phyloP scores from a whole-genome alignment of 1,140 invertebrate species.

The Psix sp. region DNA sequence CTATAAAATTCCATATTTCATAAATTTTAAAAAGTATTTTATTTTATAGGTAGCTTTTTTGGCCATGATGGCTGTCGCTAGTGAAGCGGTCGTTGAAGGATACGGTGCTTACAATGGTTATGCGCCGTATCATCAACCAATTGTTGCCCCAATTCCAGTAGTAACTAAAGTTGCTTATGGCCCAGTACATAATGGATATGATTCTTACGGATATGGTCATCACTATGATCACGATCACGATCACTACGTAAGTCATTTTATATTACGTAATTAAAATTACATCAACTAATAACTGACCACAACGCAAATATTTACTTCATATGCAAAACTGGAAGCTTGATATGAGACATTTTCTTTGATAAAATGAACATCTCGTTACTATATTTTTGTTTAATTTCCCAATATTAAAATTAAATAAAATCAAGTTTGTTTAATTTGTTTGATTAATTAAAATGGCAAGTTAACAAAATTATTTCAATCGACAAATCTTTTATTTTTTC shows the following conservation, averaged over 20 bases:
- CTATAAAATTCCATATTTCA: neutral
- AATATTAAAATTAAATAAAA: too few relatives aligned
- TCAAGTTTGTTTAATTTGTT: too few relatives aligned
- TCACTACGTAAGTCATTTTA: conserved; percentile 55
- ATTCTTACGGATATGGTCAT: conserved; percentile 29
- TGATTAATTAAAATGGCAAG: too few relatives aligned
- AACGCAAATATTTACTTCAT: conserved; percentile 6
- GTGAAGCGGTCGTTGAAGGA: conserved; percentile 57
- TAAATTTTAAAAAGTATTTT: neutral
- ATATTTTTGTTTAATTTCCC: too few relatives aligned
- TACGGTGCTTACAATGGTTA: conserved; percentile 55
- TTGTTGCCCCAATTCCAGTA: conserved; percentile 27
- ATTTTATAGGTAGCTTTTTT: conserved; percentile 58
- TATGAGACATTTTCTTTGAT: too few relatives aligned
- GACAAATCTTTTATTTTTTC: too few relatives aligned
- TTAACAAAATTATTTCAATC: too few relatives aligned
- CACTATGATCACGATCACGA: conserved; percentile 48
- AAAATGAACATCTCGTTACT: too few relatives aligned
- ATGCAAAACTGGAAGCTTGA: too few relatives aligned
- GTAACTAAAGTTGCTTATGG: conserved; percentile 48
- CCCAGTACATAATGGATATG: conserved; percentile 56
- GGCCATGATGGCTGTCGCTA: conserved; percentile 53
- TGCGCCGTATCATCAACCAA: conserved; percentile 35
- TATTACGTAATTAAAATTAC: conserved; percentile 44
- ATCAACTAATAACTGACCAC: conserved; percentile 14